Percentiles rank a stretch among this genome's conserved stretches.
These are phyloP conservation scores for Polydesmus complanatus DNA, from an alignment of 2,888 invertebrate species.

Conservation along the genomic window DNA sequence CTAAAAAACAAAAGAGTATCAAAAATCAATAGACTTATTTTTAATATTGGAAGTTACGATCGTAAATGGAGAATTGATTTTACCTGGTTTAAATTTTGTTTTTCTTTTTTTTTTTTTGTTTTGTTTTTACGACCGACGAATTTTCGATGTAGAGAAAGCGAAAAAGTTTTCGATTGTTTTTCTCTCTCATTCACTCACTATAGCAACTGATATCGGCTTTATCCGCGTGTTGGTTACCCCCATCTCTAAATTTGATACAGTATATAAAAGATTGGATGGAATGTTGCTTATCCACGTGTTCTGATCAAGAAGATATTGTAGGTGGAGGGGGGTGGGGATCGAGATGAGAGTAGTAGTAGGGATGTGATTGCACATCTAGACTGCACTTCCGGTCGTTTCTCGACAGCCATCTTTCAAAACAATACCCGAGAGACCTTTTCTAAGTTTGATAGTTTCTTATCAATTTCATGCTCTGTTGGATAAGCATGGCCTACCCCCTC, in stretches of 20 bases:
- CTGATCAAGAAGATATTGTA: too few relatives aligned
- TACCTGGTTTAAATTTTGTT: too few relatives aligned
- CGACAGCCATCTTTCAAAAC: background rate
- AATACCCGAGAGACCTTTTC: background rate
- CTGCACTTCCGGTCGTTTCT: background rate
- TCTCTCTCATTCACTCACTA: background rate
- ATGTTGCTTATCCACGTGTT: background rate
- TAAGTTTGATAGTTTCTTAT: conserved; percentile 4
- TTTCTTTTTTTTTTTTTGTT: too few relatives aligned
- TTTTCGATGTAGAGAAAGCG: background rate
- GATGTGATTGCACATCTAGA: background rate
- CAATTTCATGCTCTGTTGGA: conserved; percentile 4
- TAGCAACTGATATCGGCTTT: background rate
- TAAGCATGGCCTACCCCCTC: background rate
- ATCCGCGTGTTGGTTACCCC: background rate
- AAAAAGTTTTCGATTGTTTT: background rate
- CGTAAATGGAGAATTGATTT: too few relatives aligned
- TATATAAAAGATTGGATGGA: background rate
- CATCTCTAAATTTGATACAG: background rate
- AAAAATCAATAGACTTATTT: too few relatives aligned
- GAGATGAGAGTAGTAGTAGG: background rate
- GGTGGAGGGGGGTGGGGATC: background rate
- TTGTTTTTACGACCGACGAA: background rate
- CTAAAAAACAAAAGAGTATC: too few relatives aligned
- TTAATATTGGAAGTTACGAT: too few relatives aligned